Conservation (phyloP, 1,140 invertebrate genomes). For the Drosophila busckii region DNA sequence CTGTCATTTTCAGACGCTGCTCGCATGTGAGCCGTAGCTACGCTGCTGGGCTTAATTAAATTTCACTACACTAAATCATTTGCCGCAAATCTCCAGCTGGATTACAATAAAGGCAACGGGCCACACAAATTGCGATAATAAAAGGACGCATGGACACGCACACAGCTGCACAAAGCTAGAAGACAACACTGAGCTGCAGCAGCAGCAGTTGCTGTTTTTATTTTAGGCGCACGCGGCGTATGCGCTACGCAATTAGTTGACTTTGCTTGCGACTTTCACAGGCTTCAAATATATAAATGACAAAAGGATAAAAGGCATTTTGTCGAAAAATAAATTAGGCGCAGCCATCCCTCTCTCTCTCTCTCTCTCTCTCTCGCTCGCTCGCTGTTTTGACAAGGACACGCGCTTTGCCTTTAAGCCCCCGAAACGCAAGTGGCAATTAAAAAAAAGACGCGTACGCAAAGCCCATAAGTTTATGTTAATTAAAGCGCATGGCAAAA, state of each 20-base stretch:
- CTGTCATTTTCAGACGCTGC: too few species aligned
- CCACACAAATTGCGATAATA: constrained; percentile 59
- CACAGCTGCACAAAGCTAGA: constrained; percentile 23
- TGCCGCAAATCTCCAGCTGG: constrained; percentile 52
- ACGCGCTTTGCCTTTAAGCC: constrained; percentile 45
- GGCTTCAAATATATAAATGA: too few species aligned
- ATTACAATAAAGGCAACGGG: constrained; percentile 31
- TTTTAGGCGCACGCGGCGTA: constrained; percentile 65
- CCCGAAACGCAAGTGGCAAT: constrained; percentile 64
- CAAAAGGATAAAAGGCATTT: constrained; percentile 68
- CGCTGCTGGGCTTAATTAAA: constrained; percentile 66
- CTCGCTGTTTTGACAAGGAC: constrained; percentile 12
- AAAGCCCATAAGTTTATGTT: constrained; percentile 38
- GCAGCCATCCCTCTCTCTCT: too few species aligned
- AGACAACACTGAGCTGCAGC: constrained; percentile 11
- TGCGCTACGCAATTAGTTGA: constrained; percentile 69
- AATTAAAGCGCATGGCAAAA: too few species aligned
- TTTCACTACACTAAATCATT: constrained; percentile 70
- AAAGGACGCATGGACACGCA: constrained; percentile 22
- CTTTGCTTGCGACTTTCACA: constrained; percentile 23
- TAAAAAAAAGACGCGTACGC: constrained; percentile 49
- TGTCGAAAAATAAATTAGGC: constrained; percentile 56
- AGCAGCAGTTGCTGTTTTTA: constrained; percentile 28
- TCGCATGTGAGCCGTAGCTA: too few species aligned
- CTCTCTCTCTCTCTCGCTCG: too few species aligned